phyloP scores from a whole-genome alignment of 1,140 invertebrate species.

The Cydia amplana region DNA sequence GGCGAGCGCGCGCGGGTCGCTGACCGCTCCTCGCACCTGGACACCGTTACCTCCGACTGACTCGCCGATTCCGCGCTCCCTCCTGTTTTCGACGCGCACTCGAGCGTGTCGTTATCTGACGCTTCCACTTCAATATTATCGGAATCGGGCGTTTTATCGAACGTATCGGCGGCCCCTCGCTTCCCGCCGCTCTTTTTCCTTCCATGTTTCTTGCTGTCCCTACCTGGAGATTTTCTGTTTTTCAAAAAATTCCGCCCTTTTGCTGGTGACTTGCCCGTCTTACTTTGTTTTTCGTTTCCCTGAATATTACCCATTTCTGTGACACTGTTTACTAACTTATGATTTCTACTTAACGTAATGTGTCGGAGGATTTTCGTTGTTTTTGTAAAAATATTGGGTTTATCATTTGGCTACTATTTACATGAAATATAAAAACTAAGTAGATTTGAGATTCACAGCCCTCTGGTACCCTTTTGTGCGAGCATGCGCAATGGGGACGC shows the following conservation, averaged over 20 bases:
- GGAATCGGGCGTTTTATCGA: constrained; percentile 74
- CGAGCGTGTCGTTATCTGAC: constrained; percentile 73
- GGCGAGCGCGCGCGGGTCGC: constrained; percentile 69
- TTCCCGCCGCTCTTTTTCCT: constrained; percentile 65
- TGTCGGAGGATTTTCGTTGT: background rate
- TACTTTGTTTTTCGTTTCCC: constrained; percentile 71
- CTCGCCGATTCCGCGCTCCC: constrained; percentile 54
- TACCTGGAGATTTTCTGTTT: constrained; percentile 63
- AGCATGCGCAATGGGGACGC: background rate
- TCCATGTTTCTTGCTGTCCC: constrained; percentile 67
- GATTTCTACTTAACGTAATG: background rate
- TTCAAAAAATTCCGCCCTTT: constrained; percentile 76
- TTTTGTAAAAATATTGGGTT: constrained; percentile 2
- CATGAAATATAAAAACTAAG: constrained; percentile 27
- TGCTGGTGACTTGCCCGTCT: constrained; percentile 74
- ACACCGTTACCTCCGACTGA: constrained; percentile 72
- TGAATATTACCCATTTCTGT: constrained; percentile 76
- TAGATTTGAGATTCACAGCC: constrained; percentile 23
- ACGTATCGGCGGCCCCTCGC: constrained; percentile 60
- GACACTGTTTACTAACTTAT: background rate
- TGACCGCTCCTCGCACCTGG: constrained; percentile 70
- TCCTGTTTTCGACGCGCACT: constrained; percentile 69
- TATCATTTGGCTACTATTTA: constrained; percentile 10
- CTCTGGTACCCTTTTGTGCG: constrained; percentile 21
- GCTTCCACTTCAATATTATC: constrained; percentile 73